phyloP scores from a whole-genome alignment of 2,797 vertebrate species.

The Morus bassanus region DNA sequence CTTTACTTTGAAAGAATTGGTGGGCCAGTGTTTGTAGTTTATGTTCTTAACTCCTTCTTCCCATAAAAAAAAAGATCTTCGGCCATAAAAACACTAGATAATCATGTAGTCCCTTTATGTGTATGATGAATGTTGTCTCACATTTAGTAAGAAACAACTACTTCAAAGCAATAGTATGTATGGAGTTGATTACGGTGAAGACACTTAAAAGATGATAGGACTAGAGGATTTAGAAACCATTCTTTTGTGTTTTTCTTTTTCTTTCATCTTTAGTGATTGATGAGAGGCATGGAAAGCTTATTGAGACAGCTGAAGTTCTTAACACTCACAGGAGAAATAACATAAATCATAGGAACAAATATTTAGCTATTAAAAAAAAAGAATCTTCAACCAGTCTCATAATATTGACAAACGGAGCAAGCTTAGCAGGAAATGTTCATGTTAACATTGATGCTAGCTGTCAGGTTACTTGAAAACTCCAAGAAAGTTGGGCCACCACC shows the following conservation, averaged over 20 bases:
- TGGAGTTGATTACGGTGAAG: neutral
- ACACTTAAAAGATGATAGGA: neutral
- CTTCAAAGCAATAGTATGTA: neutral
- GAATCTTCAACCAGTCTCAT: neutral
- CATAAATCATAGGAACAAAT: neutral
- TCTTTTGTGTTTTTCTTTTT: neutral
- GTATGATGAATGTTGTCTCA: neutral
- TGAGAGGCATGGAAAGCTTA: neutral
- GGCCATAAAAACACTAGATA: neutral
- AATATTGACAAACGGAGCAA: neutral
- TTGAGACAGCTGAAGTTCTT: neutral
- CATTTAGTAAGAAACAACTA: neutral
- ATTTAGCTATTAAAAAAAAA: neutral
- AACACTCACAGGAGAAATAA: neutral
- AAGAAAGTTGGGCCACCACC: neutral
- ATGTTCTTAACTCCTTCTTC: neutral
- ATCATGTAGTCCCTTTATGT: neutral
- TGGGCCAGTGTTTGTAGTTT: neutral
- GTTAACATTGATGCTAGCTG: neutral
- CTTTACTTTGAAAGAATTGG: neutral
- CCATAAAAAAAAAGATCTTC: neutral
- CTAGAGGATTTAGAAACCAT: neutral
- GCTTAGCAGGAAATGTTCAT: neutral
- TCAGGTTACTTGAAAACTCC: neutral
- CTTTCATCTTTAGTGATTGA: constrained; percentile 5